phyloP scores from a whole-genome alignment of 1,140 invertebrate species.

The Philopotamus ludificatus region DNA sequence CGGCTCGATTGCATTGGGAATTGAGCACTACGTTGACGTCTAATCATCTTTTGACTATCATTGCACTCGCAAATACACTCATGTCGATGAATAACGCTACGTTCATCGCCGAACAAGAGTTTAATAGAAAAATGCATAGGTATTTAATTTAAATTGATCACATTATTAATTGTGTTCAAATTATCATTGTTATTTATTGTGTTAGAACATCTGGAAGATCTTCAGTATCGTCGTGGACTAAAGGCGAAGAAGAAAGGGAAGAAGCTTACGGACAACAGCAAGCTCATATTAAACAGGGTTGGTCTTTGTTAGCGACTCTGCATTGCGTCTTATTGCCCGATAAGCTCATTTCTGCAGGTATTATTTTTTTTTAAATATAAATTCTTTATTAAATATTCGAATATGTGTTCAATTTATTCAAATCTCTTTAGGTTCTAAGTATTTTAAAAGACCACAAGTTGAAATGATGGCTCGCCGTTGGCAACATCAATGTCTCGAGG shows the following conservation, averaged over 20 bases:
- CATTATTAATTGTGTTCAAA: slow-evolving; percentile 2
- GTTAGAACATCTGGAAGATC: slow-evolving; percentile 44
- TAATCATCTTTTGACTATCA: slow-evolving; percentile 91
- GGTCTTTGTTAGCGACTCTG: slow-evolving; percentile 92
- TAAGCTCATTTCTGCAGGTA: slow-evolving; percentile 67
- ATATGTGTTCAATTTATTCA: not conserved
- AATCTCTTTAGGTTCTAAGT: slow-evolving; percentile 63
- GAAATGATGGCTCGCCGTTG: slow-evolving; percentile 96
- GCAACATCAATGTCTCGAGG: slow-evolving; percentile 98
- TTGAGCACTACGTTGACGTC: slow-evolving; percentile 92
- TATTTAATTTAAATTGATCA: too few species aligned
- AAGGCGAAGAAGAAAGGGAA: slow-evolving; percentile 74
- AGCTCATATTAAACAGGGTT: slow-evolving; percentile 92
- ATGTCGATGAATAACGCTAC: slow-evolving; percentile 98
- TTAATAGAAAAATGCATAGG: slow-evolving; percentile 73
- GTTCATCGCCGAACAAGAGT: slow-evolving; percentile 83
- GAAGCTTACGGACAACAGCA: slow-evolving; percentile 82
- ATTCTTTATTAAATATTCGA: not conserved
- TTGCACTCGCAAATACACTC: slow-evolving; percentile 92
- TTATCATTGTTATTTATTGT: not conserved
- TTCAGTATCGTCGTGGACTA: slow-evolving; percentile 60
- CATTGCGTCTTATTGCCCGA: slow-evolving; percentile 96
- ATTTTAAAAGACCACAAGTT: slow-evolving; percentile 90
- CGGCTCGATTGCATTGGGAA: slow-evolving; percentile 90
- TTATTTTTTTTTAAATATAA: not conserved